Conservation (phyloP, 53 echinoderm and acorn worm species). For the Crossaster papposus region DNA sequence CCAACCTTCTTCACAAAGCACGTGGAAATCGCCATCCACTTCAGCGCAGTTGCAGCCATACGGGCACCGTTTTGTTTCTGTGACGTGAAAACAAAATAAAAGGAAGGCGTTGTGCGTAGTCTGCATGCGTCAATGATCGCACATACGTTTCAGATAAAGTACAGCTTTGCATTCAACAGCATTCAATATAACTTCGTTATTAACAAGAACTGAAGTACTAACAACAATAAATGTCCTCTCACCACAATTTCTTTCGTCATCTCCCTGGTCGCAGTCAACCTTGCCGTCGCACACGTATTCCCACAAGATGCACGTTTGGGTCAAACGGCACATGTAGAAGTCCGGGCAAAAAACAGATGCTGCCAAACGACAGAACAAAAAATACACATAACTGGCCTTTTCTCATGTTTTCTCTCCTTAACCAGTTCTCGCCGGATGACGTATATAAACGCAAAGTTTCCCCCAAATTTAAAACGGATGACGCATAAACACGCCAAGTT, state of each 20-base stretch:
- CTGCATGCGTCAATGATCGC: too few relatives aligned
- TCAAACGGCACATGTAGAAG: conserved; percentile 18
- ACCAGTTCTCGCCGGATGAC: too few relatives aligned
- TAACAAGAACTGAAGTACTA: not conserved
- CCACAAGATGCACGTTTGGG: conserved; percentile 3
- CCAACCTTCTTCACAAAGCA: not conserved
- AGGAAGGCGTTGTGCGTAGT: not conserved
- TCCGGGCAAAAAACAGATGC: conserved; percentile 2
- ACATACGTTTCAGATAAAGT: too few relatives aligned
- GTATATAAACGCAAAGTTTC: too few relatives aligned
- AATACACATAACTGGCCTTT: too few relatives aligned
- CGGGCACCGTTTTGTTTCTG: not conserved
- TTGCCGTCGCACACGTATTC: conserved; percentile 22
- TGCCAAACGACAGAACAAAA: not conserved
- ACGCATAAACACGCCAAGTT: too few relatives aligned
- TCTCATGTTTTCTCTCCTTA: too few relatives aligned
- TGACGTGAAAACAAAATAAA: not conserved
- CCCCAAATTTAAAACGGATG: too few relatives aligned
- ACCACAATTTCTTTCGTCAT: conserved; percentile 38
- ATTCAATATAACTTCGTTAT: too few relatives aligned
- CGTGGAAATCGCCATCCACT: not conserved
- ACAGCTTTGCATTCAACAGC: too few relatives aligned
- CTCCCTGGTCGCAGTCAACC: conserved; percentile 9
- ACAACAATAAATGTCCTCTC: not conserved
- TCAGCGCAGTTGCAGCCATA: not conserved